Conservation (phyloP, 2,113 vertebrate genomes). For the Erinaceus europaeus region DNA sequence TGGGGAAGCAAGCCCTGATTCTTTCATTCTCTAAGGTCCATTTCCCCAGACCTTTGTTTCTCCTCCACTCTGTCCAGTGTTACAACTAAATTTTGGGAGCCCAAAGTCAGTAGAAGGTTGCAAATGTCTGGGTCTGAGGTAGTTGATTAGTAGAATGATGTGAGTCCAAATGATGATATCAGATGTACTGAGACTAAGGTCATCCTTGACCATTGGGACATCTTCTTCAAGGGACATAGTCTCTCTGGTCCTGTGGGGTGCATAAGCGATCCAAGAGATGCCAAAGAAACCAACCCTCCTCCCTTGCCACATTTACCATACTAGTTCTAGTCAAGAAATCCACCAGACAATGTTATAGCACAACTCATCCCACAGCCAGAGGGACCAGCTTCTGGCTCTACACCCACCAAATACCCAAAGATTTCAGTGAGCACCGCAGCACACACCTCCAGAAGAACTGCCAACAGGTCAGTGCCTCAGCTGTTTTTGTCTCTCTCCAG, state of each 20-base stretch:
- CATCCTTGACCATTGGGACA: not conserved
- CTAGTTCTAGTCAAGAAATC: not conserved
- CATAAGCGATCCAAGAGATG: not conserved
- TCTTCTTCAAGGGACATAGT: too few relatives aligned
- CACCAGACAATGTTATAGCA: fast-evolving
- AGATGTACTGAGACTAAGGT: not conserved
- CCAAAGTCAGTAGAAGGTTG: not conserved
- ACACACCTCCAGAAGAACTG: not conserved
- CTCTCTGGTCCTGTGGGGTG: fast-evolving
- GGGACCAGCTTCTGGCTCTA: not conserved
- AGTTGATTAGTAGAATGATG: not conserved
- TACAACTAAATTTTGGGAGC: not conserved
- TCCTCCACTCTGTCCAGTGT: not conserved
- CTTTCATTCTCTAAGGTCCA: not conserved
- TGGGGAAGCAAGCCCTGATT: not conserved
- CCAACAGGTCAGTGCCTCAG: too few relatives aligned
- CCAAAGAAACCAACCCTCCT: not conserved
- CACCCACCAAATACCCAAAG: not conserved
- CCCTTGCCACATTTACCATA: not conserved
- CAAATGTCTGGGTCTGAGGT: not conserved
- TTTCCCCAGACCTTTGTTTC: too few relatives aligned
- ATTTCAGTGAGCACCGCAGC: not conserved
- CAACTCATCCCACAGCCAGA: not conserved
- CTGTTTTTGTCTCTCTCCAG: not conserved
- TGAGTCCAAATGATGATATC: too few relatives aligned